Conservation (phyloP, 2,888 invertebrate genomes). For the Morpho achilles region DNA sequence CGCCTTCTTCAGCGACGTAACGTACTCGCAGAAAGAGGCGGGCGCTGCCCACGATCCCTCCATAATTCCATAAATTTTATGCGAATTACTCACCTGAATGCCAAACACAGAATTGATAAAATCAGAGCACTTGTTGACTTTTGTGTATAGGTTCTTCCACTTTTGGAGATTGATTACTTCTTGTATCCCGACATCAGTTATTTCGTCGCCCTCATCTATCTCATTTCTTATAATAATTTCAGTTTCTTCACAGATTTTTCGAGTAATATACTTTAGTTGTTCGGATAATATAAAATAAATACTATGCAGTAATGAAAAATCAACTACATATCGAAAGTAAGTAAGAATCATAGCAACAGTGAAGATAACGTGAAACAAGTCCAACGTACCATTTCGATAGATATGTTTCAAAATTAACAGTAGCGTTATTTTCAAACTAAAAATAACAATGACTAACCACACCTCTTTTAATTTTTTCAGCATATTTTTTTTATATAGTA, state of each 20-base stretch:
- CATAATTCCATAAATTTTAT: too few relatives aligned
- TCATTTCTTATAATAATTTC: background rate
- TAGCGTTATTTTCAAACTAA: too few relatives aligned
- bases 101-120: constrained; percentile 1
- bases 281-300: background rate
- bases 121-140: constrained; percentile 5
- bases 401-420: too few relatives aligned
- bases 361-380: too few relatives aligned
- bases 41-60: too few relatives aligned
- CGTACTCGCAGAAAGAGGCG: too few relatives aligned
- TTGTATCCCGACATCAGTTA: too few relatives aligned
- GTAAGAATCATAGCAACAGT: too few relatives aligned
- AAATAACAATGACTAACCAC: background rate
- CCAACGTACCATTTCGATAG: too few relatives aligned
- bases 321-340: background rate
- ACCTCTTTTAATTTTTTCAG: background rate
- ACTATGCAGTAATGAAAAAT: background rate
- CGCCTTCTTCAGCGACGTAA: too few relatives aligned
- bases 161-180: background rate
- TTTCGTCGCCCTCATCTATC: background rate
- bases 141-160: background rate
- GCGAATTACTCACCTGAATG: constrained; percentile 10
- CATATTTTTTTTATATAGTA: background rate
- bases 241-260: background rate
- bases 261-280: background rate